These are phyloP conservation scores for Corythaixoides concolor DNA, from an alignment of 2,113 vertebrate genomes.

Conservation along the genomic window DNA sequence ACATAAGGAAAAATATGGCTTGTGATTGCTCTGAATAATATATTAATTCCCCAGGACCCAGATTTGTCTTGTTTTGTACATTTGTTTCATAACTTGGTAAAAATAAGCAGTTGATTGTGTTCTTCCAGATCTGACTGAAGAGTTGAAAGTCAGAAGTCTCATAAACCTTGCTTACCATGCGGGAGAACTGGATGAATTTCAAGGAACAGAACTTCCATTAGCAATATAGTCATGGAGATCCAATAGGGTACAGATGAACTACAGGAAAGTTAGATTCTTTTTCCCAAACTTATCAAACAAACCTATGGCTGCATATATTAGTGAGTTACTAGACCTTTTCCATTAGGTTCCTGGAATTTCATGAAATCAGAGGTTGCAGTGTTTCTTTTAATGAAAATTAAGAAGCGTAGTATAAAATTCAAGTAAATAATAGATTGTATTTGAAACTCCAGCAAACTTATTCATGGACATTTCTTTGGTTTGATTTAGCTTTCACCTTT, in stretches of 20 bases:
- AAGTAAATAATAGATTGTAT: background rate
- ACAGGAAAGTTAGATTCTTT: background rate
- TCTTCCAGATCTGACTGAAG: background rate
- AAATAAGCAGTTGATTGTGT: background rate
- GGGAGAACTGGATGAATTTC: background rate
- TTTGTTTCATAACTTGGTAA: background rate
- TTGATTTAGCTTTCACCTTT: background rate
- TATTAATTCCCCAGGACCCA: background rate
- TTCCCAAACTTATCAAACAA: background rate
- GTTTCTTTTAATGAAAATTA: background rate
- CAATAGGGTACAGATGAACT: background rate
- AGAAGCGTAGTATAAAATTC: background rate
- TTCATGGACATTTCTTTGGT: background rate
- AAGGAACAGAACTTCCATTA: background rate
- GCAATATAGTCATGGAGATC: background rate
- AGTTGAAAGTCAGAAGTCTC: background rate
- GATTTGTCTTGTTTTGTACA: background rate
- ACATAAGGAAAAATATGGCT: background rate
- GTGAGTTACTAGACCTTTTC: background rate
- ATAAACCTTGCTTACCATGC: background rate
- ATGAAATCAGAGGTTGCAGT: background rate
- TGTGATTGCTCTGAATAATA: background rate
- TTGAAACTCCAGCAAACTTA: background rate
- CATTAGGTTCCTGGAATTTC: background rate
- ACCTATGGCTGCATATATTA: background rate